Evolutionary conservation across 1,140 invertebrate genomes (phyloP).

Genomic region (Brachionus rotundiformis): DNA sequence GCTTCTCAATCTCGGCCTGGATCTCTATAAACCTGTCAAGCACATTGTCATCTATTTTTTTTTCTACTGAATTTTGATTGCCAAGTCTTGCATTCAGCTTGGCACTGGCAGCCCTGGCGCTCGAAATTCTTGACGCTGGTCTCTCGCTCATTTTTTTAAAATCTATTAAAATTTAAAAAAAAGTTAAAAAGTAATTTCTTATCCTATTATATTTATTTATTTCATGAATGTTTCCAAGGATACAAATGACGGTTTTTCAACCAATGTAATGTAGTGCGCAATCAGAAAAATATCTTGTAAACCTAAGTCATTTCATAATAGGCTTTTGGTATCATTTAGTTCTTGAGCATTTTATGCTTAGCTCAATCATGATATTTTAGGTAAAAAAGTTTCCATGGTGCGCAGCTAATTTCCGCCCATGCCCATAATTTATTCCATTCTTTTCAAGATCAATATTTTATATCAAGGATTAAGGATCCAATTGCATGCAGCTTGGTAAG

Average conservation of each 20-base stretch:
- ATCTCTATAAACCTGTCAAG: conserved; percentile 44
- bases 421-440: not conserved
- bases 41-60: conserved; percentile 32
- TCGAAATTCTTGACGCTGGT: not conserved
- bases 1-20: conserved; percentile 37
- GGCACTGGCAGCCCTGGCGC: conserved; percentile 20
- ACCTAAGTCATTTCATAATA: not conserved
- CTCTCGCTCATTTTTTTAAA: conserved; percentile 7
- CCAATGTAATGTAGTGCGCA: not conserved
- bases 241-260: not conserved
- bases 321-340: not conserved
- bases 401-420: not conserved
- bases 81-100: not conserved
- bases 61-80: not conserved
- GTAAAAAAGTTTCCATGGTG: not conserved
- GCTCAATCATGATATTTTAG: not conserved
- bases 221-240: conserved; percentile 6
- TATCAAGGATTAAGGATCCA: not conserved
- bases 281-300: not conserved
- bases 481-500: not conserved
- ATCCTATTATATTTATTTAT: not conserved
- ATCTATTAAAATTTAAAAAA: conserved; percentile 7
- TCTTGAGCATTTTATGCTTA: too few species aligned
- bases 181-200: not conserved
- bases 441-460: not conserved